Evolutionary conservation across 2,797 vertebrate species (phyloP).

Genomic region (Arrhamphus sclerolepis): DNA sequence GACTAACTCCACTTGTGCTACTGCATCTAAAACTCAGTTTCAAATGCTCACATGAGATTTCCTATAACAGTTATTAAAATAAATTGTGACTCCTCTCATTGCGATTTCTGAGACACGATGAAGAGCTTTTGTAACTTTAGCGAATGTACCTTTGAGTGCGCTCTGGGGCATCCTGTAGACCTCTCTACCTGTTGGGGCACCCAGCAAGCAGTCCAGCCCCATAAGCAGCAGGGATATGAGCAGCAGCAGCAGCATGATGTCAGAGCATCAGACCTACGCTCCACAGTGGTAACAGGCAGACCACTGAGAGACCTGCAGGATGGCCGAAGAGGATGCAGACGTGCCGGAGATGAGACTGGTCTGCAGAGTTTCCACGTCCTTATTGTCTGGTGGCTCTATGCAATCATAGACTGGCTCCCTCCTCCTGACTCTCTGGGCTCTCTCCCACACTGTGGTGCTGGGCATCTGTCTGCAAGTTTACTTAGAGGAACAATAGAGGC

Average conservation of each 20-base stretch:
- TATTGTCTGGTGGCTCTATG: slow-evolving; percentile 46
- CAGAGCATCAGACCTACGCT: slow-evolving; percentile 68
- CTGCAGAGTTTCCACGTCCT: slow-evolving; percentile 39
- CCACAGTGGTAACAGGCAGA: slow-evolving; percentile 38
- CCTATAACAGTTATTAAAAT: no score
- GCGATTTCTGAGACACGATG: neutral
- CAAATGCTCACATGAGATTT: neutral
- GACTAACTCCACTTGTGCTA: no score
- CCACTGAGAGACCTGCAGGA: slow-evolving; percentile 8
- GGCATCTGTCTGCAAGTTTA: slow-evolving; percentile 82
- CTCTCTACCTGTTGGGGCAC: slow-evolving; percentile 81
- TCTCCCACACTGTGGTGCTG: slow-evolving; percentile 68
- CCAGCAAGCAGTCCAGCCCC: slow-evolving; percentile 62
- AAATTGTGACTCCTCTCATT: neutral
- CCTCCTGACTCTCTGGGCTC: slow-evolving; percentile 63
- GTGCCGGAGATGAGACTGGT: slow-evolving; percentile 29
- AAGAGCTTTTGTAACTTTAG: neutral
- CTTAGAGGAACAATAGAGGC: slow-evolving; percentile 81
- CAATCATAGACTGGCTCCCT: slow-evolving; percentile 55
- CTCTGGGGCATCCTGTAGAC: slow-evolving; percentile 87
- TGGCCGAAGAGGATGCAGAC: slow-evolving; percentile 30
- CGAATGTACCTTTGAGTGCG: slow-evolving; percentile 84
- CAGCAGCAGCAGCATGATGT: slow-evolving; percentile 72
- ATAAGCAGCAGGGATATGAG: slow-evolving; percentile 65
- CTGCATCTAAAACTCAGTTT: no score